These are phyloP conservation scores for Mormoops blainvillei DNA, from an alignment of 2,113 vertebrate genomes.

Conservation along the genomic window DNA sequence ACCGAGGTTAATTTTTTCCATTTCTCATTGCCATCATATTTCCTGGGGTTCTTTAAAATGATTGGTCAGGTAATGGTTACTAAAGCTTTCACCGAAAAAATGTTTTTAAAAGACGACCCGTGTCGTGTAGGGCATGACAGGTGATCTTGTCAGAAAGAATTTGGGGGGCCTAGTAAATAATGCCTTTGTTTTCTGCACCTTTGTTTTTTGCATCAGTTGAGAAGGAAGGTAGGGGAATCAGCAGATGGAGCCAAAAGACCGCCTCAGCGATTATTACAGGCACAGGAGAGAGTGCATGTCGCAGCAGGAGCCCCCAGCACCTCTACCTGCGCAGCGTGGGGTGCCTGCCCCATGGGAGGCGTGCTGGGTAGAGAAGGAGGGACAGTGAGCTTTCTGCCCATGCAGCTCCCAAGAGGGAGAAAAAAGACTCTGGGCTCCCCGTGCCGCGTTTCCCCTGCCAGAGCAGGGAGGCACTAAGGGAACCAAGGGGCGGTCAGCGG, in stretches of 20 bases:
- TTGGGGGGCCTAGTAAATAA: neutral
- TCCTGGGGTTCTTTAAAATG: neutral
- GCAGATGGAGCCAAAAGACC: neutral
- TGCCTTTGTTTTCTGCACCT: neutral
- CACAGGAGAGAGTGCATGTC: rapidly evolving
- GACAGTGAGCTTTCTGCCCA: neutral
- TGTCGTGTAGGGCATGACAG: neutral
- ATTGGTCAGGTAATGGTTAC: neutral
- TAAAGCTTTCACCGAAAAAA: neutral
- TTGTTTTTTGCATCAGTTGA: neutral
- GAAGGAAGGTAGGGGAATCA: neutral
- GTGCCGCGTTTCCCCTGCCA: neutral
- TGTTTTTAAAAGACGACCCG: neutral
- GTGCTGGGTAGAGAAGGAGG: neutral
- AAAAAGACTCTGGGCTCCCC: neutral
- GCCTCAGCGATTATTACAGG: neutral
- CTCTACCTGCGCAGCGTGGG: rapidly evolving
- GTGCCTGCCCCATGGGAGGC: neutral
- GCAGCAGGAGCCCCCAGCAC: rapidly evolving
- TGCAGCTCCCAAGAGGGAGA: neutral
- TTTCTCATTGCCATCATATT: neutral
- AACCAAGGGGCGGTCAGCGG: neutral
- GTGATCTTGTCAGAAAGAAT: neutral
- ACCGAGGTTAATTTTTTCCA: neutral
- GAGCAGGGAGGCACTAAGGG: neutral